Conservation (phyloP, 2,113 vertebrate genomes). For the Pterocles orientalis region DNA sequence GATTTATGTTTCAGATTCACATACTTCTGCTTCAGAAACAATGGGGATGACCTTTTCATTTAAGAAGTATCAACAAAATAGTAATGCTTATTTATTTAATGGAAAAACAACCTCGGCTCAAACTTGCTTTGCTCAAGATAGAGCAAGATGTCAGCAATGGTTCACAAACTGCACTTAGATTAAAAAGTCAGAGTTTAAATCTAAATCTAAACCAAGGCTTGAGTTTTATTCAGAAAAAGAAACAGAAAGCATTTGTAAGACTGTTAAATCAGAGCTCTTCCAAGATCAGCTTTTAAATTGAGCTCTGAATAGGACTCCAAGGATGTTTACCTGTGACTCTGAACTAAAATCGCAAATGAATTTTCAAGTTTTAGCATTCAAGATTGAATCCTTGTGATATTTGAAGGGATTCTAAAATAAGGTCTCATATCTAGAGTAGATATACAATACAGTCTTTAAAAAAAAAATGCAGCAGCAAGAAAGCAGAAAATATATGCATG, state of each 20-base stretch:
- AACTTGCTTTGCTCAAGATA: neutral
- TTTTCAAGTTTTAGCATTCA: neutral
- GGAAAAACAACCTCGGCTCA: neutral
- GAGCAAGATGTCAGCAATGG: neutral
- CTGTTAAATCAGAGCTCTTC: neutral
- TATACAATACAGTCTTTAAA: too few species aligned
- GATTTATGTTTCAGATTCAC: neutral
- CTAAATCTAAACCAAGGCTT: neutral
- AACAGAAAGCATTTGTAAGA: neutral
- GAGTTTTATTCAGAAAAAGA: neutral
- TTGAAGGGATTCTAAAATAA: neutral
- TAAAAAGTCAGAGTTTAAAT: neutral
- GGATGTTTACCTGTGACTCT: neutral
- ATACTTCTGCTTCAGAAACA: neutral
- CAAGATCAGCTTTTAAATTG: neutral
- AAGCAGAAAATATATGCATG: fast-evolving
- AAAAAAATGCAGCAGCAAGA: fast-evolving
- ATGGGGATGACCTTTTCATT: neutral
- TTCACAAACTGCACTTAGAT: neutral
- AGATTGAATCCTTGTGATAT: neutral
- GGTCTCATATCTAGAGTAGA: fast-evolving
- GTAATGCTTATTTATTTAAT: neutral
- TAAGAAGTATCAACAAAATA: neutral
- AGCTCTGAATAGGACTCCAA: neutral
- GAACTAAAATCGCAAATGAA: neutral